Evolutionary conservation across 2,888 invertebrate species (phyloP), one percentile per base, ranked within the genome.

Genomic region (Pseudolycoriella hygida): DNA sequence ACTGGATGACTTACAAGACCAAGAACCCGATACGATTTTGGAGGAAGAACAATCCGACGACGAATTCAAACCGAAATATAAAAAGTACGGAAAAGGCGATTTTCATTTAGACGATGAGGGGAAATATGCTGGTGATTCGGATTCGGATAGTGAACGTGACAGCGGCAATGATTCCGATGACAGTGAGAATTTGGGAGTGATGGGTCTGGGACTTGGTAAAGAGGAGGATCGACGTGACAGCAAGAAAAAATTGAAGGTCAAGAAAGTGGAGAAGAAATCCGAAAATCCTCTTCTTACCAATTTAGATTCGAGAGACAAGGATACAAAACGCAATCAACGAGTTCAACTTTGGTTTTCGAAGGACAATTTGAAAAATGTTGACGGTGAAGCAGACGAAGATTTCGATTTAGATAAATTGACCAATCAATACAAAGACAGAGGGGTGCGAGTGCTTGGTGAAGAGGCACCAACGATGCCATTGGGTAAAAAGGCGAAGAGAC

Each of bases 321-420:
- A 78, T 44, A 74, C 80, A 4, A 81, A 77, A 53, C 72, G 79
- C 15, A 71, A 77, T 14, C 77, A 80, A 54, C 85, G 86, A 59
- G 88, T 88, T 0, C 77, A 87, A 54, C 65, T 87, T 30, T 90
- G 90, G 88, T 87, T 87, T 62, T 80, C 88, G 56, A 81, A 87
- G 57, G 87, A 87, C 50, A 73, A 74, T 52, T 83, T 90, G 52
- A 81, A 85, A 59, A 76, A 83, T 55, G 64, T 90, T 17, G 77
- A 83, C 51, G 75, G 79, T 48, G 88, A 87, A 47, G 80, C 80
- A 40, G 90, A 89, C 57, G 74, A 73, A 18, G 81, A 80, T 59
- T 70, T 86, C 6, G 93, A 93, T 66, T 70, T 93, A 50, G 84
- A 90, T 57, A 77, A 77, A 58, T 70, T 90, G 66, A 74, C 78